Base-by-base conservation (phyloP, 2,113 vertebrate species). In the Catagonus wagneri region DNA sequence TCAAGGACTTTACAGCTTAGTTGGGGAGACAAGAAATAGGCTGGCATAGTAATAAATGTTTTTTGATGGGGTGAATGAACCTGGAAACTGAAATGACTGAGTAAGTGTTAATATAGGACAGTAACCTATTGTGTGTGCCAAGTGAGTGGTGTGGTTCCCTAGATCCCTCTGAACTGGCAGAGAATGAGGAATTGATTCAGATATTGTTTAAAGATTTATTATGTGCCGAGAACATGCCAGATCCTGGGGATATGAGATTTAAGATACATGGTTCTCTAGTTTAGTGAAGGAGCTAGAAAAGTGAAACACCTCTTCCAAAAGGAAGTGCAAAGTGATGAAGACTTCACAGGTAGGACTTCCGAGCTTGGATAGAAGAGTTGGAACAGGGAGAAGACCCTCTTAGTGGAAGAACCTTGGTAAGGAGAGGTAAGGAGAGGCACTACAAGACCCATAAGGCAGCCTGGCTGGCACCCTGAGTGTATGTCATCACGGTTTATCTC, bases 381-480 rank as follows among this genome's bases (percentile, higher is more conserved):
- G 50, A 76, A 16, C 23, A 22, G 9, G 15, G 44, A 89, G 85
- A 85, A n/a, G 23, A 44, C 15, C 7, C 1, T n/a, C 10, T 52
- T 11, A 56, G 61, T 1, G 50, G 39, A 68, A 34, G 72, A 56
- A 32, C 4, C 1, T 0, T 83, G 89, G 19, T n/a, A 7, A 20
- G 50, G 0, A 15, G 13, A 61, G 6, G 6, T 23, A 2, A 23
- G 61, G 61, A 25, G 16, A 61, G 7, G 39, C 14, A 13, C 44
- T 10, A 0, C 9, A 6, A 14, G 52, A 10, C 12, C 60, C 0
- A 0, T 7, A 12, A 32, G 25, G 12, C 27, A 75, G 2, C 29
- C 27, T 32, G 13, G 10, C 25, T 5, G 25, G 13, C 54, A 19
- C 9, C 58, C 23, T 44, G 8, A 23, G 2, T 29, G 17, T 0